Base-by-base conservation (phyloP, 2,888 invertebrate species). In the Apamea epomidion region DNA sequence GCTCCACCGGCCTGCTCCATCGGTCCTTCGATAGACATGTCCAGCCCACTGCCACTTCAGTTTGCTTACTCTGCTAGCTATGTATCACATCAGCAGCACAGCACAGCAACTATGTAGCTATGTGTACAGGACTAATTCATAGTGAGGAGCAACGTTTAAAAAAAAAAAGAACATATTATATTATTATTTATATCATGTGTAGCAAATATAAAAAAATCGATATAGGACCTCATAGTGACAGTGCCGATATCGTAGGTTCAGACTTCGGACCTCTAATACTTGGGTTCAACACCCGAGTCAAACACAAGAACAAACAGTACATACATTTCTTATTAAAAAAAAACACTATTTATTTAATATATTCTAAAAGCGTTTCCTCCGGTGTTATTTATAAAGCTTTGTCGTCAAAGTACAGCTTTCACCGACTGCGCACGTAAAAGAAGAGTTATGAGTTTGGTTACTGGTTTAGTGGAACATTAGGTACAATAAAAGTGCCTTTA, bases 371-470 rank as follows among this genome's bases (percentile, higher is more conserved):
- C 64, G 79, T 73, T 12, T 29, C 8, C n/a, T 2, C 18, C 8
- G 1, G 48, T 2, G 1, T 68, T 68, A 64, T 75, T 21, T 42
- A 18, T 2, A 48, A 51, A 60, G 21, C 12, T 42, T 25, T 37
- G 72, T 72, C 12, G 37, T 37, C 0, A 18, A n/a, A 71, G 68
- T 72, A 69, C 37, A 29, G 37, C 16, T 69, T 83, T 73, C 68
- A n/a, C 72, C 77, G 48, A 77, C 68, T 37, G 62, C 2, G 1
- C 83, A 69, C 77, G 72, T 83, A 72, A 62, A 42, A 32, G 37
- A 54, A 77, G 77, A 69, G 62, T 82, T 73, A 73, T 78, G 69
- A 1, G 42, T 54, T 82, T 45, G 42, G 65, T 78, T n/a, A 84
- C 72, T 84, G n/a, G 78, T 60, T 84, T 69, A 82, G 64, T 82